These are phyloP conservation scores for Clytia hemisphaerica DNA, from an alignment of 30 jellyfish, hydroid and myxozoan species.

Conservation along the genomic window DNA sequence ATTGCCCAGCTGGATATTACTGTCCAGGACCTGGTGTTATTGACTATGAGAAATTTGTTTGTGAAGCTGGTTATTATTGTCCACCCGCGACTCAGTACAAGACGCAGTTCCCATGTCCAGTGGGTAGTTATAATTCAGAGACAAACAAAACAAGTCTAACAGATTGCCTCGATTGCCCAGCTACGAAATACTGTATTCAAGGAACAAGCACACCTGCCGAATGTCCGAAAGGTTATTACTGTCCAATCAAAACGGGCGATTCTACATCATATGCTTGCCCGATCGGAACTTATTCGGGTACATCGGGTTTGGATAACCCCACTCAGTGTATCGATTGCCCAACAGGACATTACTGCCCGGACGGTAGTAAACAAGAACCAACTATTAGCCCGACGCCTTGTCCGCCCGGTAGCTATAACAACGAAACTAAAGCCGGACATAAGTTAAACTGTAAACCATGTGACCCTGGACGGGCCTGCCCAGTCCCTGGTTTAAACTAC, in stretches of 20 bases:
- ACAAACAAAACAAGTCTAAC: constrained; percentile 46
- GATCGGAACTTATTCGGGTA: constrained; percentile 69
- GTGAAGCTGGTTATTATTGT: constrained; percentile 82
- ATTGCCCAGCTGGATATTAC: constrained; percentile 80
- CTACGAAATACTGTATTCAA: constrained; percentile 67
- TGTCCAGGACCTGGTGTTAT: constrained; percentile 87
- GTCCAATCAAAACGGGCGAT: constrained; percentile 80
- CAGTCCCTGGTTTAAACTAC: constrained; percentile 65
- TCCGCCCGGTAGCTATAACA: constrained; percentile 92
- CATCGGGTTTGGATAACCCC: constrained; percentile 46
- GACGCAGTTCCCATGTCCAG: constrained; percentile 80
- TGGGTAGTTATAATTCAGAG: constrained; percentile 65
- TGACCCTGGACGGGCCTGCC: constrained; percentile 88
- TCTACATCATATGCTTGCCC: constrained; percentile 88
- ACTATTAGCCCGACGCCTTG: constrained; percentile 82
- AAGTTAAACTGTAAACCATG: constrained; percentile 71
- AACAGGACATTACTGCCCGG: constrained; percentile 95
- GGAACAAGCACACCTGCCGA: constrained; percentile 48
- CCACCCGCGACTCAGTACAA: constrained; percentile 70
- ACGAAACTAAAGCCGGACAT: constrained; percentile 62
- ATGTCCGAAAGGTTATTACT: constrained; percentile 85
- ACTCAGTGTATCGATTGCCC: constrained; percentile 85
- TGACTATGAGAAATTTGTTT: constrained; percentile 39
- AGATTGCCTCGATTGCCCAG: constrained; percentile 54
- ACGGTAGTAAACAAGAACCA: constrained; percentile 76